Percentiles rank a stretch among this genome's conserved stretches.
These are phyloP conservation scores for Megalopta genalis DNA, from an alignment of 1,140 invertebrate species.

Conservation along the genomic window DNA sequence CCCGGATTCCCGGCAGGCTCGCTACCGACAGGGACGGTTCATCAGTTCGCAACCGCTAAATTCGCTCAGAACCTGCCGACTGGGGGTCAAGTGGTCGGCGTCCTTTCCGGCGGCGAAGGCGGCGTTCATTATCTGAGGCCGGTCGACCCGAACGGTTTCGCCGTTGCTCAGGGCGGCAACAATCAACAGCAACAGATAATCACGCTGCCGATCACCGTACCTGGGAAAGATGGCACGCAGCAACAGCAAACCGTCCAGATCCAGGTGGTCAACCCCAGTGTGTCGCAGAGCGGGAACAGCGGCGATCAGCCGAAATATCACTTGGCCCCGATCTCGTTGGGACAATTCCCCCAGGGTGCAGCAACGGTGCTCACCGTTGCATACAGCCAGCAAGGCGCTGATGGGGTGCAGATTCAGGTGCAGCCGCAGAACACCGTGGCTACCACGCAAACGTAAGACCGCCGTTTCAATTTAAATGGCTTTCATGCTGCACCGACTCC, in stretches of 20 bases:
- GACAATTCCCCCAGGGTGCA: constrained; percentile 80
- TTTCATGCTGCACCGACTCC: not conserved
- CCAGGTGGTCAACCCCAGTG: constrained; percentile 85
- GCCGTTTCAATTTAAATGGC: not conserved
- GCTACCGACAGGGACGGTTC: constrained; percentile 83
- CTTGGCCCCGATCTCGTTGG: constrained; percentile 83
- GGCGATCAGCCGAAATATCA: constrained; percentile 86
- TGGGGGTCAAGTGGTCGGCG: constrained; percentile 81
- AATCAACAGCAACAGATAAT: constrained; percentile 84
- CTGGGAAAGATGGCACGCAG: constrained; percentile 86
- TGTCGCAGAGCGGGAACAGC: constrained; percentile 78
- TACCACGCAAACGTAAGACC: constrained; percentile 78
- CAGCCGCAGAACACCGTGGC: constrained; percentile 79
- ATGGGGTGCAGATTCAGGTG: constrained; percentile 81
- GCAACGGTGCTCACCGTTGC: constrained; percentile 87
- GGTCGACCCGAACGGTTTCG: constrained; percentile 83
- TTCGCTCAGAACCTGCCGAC: constrained; percentile 84
- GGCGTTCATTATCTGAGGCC: constrained; percentile 88
- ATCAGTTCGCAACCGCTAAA: constrained; percentile 85
- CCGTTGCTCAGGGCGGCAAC: constrained; percentile 74
- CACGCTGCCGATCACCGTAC: constrained; percentile 87
- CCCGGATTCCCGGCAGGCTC: constrained; percentile 83
- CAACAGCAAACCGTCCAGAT: constrained; percentile 89
- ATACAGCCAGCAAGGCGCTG: constrained; percentile 82
- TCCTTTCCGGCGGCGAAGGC: constrained; percentile 83